phyloP scores from a whole-genome alignment of 2,113 vertebrate genomes.

The Sterna hirundo region DNA sequence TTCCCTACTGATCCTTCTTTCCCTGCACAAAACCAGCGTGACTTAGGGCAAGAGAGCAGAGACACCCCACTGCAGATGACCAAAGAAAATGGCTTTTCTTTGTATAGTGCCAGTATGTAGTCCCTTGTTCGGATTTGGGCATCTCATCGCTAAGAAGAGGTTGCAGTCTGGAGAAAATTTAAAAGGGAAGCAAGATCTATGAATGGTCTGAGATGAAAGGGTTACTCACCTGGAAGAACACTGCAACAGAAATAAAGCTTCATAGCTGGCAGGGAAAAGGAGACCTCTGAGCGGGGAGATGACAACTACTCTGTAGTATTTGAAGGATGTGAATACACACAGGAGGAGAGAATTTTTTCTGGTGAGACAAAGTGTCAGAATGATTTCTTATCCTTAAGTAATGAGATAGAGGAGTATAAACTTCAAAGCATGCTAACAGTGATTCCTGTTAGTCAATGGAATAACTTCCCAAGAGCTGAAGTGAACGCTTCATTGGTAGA shows the following conservation, averaged over 20 bases:
- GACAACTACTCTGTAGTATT: not conserved
- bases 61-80: not conserved
- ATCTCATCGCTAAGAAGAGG: not conserved
- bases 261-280: not conserved
- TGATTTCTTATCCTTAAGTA: not conserved
- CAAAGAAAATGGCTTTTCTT: not conserved
- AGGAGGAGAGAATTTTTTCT: not conserved
- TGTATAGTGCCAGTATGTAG: not conserved
- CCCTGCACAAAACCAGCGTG: not conserved
- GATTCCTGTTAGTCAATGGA: not conserved
- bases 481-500: not conserved
- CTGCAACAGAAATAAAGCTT: not conserved
- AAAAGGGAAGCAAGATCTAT: not conserved
- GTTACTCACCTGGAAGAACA: slow-evolving; percentile 2
- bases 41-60: not conserved
- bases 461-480: not conserved
- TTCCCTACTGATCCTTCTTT: not conserved
- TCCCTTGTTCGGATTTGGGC: not conserved
- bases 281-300: not conserved
- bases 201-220: not conserved
- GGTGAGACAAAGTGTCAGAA: not conserved
- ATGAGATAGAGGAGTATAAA: not conserved
- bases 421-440: not conserved
- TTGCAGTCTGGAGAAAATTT: not conserved
- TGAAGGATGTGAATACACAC: not conserved